Evolutionary conservation across 2,888 invertebrate genomes (phyloP), one percentile per base, ranked within the genome.

Genomic region (Eupithecia tripunctaria): DNA sequence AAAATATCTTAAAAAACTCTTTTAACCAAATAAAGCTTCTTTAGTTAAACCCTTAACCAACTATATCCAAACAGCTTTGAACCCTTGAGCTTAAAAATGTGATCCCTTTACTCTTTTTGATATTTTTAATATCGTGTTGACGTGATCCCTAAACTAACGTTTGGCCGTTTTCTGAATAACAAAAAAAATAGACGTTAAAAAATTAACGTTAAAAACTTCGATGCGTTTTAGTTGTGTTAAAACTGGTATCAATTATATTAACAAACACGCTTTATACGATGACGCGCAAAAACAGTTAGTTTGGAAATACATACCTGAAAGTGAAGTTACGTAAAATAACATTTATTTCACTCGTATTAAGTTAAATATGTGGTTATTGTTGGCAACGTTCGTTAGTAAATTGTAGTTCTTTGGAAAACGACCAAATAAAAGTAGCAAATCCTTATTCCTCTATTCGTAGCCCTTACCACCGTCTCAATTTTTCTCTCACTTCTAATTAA

Each of bases 81-180:
- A 56, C 25, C 56, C 56, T 25, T 25, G 56, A 56, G 56, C 56
- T 56, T 56, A 25, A 56, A 56, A 14, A 14, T 56, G 25, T 56
- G 25, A 56, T 14, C 56, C 56, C 25, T 25, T 56, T 56, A 8
- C 56, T 25, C 21, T 25, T 56, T 56, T 56, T 51, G 10, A 51
- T 21, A 51, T 51, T 21, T 51, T 25, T 21, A 14, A 25, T 25
- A 56, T 25, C 25, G 25, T 56, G 25, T 56, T 56, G 56, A 56
- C 21, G 21, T 51, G 21, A 56, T 25, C 56, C 56, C 14, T 56
- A 12, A 56, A 51, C 12, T 25, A n/a, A 47, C 21, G 21, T 56
- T 56, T 56, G 56, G 56, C 8, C 56, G 56, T 56, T 56, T 56
- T 56, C 56, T 56, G 25, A 56, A 56, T 56, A 56, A 25, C 56